phyloP scores from a whole-genome alignment of 2,797 vertebrate genomes.

The Masticophis lateralis region DNA sequence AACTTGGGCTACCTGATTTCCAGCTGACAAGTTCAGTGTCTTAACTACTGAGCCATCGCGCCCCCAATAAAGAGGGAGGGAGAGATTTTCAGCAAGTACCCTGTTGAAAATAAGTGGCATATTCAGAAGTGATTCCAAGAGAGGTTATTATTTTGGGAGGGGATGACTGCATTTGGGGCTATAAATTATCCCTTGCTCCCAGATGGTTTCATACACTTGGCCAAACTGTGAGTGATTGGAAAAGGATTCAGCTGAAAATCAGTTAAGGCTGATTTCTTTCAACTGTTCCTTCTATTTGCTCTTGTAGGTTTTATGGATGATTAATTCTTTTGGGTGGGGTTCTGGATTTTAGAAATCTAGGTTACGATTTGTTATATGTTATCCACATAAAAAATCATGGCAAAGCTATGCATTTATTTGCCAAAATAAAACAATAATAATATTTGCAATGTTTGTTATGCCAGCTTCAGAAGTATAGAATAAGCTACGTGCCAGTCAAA shows the following conservation, averaged over 20 bases:
- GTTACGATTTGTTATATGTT: background rate
- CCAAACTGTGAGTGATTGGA: no score
- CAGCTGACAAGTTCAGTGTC: background rate
- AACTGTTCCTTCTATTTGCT: background rate
- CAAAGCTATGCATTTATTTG: background rate
- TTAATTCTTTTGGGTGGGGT: background rate
- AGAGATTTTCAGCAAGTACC: background rate
- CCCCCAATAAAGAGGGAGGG: background rate
- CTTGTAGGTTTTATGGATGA: background rate
- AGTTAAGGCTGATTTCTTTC: background rate
- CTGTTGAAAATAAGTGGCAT: background rate
- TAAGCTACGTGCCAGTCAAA: conserved; percentile 54
- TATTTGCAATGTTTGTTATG: conserved; percentile 12
- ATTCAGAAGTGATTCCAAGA: background rate
- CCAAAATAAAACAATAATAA: background rate
- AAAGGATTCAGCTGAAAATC: background rate
- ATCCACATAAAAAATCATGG: background rate
- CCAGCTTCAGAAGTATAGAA: conserved; percentile 18
- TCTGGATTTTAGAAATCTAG: background rate
- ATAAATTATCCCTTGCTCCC: background rate
- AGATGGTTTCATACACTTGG: background rate
- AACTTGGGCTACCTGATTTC: background rate
- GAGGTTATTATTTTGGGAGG: background rate
- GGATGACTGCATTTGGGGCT: background rate
- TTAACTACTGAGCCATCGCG: background rate